Base-by-base conservation (phyloP, 1,140 invertebrate genomes). In the Drosophila nebulosa region DNA sequence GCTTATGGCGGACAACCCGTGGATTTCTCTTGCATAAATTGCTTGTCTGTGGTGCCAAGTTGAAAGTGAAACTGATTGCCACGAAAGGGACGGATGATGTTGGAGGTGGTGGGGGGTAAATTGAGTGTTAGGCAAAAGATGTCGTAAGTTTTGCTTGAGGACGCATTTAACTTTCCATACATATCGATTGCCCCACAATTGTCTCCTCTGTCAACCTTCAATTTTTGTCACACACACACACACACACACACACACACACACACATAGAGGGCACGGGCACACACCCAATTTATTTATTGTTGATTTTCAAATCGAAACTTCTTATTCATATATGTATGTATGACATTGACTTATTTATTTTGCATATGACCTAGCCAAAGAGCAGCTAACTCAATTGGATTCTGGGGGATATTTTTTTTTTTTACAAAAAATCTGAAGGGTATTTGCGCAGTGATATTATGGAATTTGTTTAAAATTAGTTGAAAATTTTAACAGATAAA, bases 21-120 rank as follows among this genome's bases (percentile, higher is more conserved):
- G 64, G 75, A 70, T 74, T 74, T 73, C 12, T 22, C 27, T 12
- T 53, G 26, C 24, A 26, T 32, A 56, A 65, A 39, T 64, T 46
- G 46, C 39, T 30, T 64, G 61, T 69, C 59, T 69, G 69, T 50
- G 78, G 62, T 64, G 63, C 57, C 10, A 32, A 32, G 60, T 74
- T 78, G 66, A 83, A 81, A 83, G 74, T 74, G 70, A 79, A 80
- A 79, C 78, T 67, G 58, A 74, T 69, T 50, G 59, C 58, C 39
- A 46, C 18, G 7, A 46, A 1, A 9, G 16, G 36, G 39, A 42
- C 7, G 39, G 30, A 32, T 42, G 16, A 2, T 18, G 16, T 16
- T 18, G 5, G 36, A 14, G 2, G 12, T n/a, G n/a, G 6, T 36
- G 16, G 18, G 39, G 39, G 39, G 39, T 46, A 46, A 46, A 46